Percentiles rank a stretch among this genome's conserved stretches.
These are phyloP conservation scores for Chironomus striatipennis DNA, from an alignment of 1,140 invertebrate species.

Conservation along the genomic window DNA sequence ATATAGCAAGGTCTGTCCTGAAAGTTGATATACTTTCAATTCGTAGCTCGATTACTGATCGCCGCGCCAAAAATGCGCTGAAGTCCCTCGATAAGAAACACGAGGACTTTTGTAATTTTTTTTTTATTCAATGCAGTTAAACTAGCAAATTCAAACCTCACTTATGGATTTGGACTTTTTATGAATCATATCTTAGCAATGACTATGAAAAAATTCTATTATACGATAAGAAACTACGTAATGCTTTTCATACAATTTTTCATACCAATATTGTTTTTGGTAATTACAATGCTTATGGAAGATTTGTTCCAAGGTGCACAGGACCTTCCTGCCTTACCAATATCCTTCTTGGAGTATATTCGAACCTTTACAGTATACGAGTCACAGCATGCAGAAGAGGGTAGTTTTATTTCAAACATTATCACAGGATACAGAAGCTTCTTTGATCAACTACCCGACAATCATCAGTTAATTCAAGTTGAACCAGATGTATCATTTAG, in stretches of 20 bases:
- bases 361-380: too few species aligned
- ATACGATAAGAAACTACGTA: slow-evolving; percentile 47
- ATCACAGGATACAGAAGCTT: slow-evolving; percentile 29
- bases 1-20: too few species aligned
- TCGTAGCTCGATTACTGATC: too few species aligned
- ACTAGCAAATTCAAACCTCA: not conserved
- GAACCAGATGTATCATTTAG: slow-evolving; percentile 19
- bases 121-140: not conserved
- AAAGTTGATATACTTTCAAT: too few species aligned
- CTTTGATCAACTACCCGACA: not conserved
- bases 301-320: slow-evolving; percentile 41
- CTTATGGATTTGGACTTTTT: not conserved
- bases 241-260: slow-evolving; percentile 47
- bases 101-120: too few species aligned
- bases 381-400: not conserved
- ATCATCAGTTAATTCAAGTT: slow-evolving; percentile 17
- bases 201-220: slow-evolving; percentile 51
- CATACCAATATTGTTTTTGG: slow-evolving; percentile 51
- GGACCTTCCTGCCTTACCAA: slow-evolving; percentile 39
- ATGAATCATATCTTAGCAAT: slow-evolving; percentile 53
- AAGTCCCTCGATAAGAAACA: too few species aligned
- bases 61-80: too few species aligned
- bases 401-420: not conserved
- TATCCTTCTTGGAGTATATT: slow-evolving; percentile 30
- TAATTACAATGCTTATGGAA: slow-evolving; percentile 47